Evolutionary conservation across 2,113 vertebrate species (phyloP).

Genomic region (Rostratula benghalensis): DNA sequence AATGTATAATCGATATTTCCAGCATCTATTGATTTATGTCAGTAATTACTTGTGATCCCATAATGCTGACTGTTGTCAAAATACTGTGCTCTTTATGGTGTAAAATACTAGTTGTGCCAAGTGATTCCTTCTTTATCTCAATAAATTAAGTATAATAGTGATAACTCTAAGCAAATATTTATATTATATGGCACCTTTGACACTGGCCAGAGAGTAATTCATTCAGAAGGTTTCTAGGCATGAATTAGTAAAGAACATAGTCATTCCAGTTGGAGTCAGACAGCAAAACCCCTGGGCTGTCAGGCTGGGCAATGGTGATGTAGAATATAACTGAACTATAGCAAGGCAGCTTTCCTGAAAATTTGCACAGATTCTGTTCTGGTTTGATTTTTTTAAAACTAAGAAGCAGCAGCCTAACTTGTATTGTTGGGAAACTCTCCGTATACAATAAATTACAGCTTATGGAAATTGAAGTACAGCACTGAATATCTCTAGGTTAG

Average conservation of each 20-base stretch:
- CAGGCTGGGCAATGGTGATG: neutral
- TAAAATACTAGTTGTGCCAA: constrained; percentile 40
- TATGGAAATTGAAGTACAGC: neutral
- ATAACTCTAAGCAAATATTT: constrained; percentile 44
- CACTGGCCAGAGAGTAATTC: constrained; percentile 36
- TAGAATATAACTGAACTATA: neutral
- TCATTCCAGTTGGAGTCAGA: neutral
- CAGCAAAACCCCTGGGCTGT: neutral
- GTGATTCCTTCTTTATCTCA: constrained; percentile 58
- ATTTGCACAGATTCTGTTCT: neutral
- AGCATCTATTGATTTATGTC: constrained; percentile 75
- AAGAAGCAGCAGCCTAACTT: neutral
- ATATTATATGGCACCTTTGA: constrained; percentile 38
- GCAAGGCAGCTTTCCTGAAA: neutral
- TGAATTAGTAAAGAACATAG: constrained; percentile 16
- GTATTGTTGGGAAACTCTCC: neutral
- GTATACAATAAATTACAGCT: neutral
- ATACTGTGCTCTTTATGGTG: constrained; percentile 19
- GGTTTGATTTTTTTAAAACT: neutral
- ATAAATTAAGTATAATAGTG: constrained; percentile 67
- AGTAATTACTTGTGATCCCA: constrained; percentile 72
- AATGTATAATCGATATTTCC: constrained; percentile 69
- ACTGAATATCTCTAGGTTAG: neutral
- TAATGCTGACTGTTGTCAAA: constrained; percentile 70
- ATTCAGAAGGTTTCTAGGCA: neutral